Conservation (phyloP, 2,113 vertebrate species). For the Galbula dea region DNA sequence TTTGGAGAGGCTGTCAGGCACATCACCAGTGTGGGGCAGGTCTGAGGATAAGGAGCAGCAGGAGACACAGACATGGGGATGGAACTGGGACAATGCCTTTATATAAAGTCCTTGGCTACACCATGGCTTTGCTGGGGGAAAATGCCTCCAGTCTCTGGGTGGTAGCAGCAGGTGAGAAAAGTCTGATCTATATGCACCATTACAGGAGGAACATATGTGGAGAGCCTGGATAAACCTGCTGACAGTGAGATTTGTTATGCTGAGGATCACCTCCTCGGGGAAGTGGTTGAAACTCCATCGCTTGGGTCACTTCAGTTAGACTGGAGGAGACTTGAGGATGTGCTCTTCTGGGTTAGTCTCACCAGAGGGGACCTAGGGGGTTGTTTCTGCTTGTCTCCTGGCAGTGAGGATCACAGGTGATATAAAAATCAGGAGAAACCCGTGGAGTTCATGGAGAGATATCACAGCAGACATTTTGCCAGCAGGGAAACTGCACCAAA, state of each 20-base stretch:
- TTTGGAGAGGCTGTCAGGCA: neutral
- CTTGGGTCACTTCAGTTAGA: neutral
- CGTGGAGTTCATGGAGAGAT: neutral
- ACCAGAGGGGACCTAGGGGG: neutral
- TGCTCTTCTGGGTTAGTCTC: accelerated
- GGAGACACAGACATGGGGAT: neutral
- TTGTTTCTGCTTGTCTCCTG: neutral
- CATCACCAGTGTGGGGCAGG: neutral
- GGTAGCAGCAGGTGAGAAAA: neutral
- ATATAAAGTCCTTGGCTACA: neutral
- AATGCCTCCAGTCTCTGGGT: neutral
- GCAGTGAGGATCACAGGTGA: neutral
- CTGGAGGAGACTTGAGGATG: neutral
- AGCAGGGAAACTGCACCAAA: conserved; percentile 12
- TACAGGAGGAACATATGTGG: neutral
- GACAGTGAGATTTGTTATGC: neutral
- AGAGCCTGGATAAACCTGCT: neutral
- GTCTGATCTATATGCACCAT: neutral
- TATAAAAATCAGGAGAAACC: neutral
- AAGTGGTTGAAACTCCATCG: neutral
- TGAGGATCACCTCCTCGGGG: neutral
- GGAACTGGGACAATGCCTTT: neutral
- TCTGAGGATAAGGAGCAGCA: neutral
- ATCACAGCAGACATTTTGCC: neutral
- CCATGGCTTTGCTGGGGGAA: neutral